Conservation (phyloP, 2,888 invertebrate genomes). For the Lapara coniferarum region DNA sequence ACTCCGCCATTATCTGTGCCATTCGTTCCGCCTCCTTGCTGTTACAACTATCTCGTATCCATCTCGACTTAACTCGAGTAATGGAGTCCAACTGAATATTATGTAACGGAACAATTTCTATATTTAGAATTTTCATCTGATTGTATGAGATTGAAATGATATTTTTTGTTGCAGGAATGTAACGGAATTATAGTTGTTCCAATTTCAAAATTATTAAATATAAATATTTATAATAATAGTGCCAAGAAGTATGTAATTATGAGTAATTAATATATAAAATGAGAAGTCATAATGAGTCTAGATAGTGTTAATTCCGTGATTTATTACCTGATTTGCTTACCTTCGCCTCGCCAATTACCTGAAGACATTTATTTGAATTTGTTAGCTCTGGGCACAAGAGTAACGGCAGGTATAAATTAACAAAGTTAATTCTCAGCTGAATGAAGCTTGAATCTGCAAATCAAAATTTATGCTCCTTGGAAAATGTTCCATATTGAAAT, state of each 20-base stretch:
- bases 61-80: conserved; percentile 17
- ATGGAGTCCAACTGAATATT: conserved; percentile 7
- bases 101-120: conserved; percentile 10
- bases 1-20: conserved; percentile 22
- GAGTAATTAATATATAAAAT: too few relatives aligned
- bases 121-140: conserved; percentile 9
- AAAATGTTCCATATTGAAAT: background rate
- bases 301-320: background rate
- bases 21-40: conserved; percentile 17
- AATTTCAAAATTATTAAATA: background rate
- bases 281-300: too few relatives aligned
- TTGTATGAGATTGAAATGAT: background rate
- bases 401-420: background rate
- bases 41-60: conserved; percentile 14
- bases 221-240: too few relatives aligned
- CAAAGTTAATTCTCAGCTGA: background rate
- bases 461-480: background rate
- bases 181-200: background rate
- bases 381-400: background rate
- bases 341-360: background rate
- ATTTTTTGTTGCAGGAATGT: background rate
- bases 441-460: background rate
- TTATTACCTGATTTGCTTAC: background rate
- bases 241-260: too few relatives aligned
- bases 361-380: conserved; percentile 12